Conservation (phyloP, 2,888 invertebrate species). For the Lysandra coridon region DNA sequence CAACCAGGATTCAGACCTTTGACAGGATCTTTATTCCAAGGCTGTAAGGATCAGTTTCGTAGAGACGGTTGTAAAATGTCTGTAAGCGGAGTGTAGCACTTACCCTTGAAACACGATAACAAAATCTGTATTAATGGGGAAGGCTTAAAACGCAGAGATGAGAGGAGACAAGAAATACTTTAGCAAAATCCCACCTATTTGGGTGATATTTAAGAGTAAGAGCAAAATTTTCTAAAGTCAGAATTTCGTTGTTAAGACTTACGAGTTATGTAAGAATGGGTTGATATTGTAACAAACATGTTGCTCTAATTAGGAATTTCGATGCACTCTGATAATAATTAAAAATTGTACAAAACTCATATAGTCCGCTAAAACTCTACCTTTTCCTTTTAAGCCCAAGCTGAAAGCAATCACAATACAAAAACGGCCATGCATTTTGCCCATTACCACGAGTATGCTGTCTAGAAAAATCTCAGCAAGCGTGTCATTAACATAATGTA, state of each 20-base stretch:
- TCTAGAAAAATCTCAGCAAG: slow-evolving; percentile 23
- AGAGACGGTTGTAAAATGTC: neutral
- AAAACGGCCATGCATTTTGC: neutral
- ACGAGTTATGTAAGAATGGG: too few relatives aligned
- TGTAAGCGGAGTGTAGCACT: neutral
- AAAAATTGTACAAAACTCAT: neutral
- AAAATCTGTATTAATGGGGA: slow-evolving; percentile 47
- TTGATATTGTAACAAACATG: too few relatives aligned
- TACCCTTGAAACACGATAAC: neutral
- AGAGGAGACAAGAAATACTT: neutral
- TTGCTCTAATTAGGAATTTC: neutral
- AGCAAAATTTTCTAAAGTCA: neutral
- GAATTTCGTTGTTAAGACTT: too few relatives aligned
- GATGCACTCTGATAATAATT: neutral
- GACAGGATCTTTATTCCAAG: slow-evolving; percentile 36
- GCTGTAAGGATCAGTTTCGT: neutral
- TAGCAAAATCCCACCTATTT: neutral
- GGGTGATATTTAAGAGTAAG: neutral
- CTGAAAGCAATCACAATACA: neutral
- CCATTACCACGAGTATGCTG: slow-evolving; percentile 16
- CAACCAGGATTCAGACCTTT: slow-evolving; percentile 55
- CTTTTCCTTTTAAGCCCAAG: neutral
- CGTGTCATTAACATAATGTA: slow-evolving; percentile 22
- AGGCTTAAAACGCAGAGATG: neutral
- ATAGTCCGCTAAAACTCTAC: neutral